Evolutionary conservation across 1,140 invertebrate species (phyloP).

Genomic region (Acarapis woodi): DNA sequence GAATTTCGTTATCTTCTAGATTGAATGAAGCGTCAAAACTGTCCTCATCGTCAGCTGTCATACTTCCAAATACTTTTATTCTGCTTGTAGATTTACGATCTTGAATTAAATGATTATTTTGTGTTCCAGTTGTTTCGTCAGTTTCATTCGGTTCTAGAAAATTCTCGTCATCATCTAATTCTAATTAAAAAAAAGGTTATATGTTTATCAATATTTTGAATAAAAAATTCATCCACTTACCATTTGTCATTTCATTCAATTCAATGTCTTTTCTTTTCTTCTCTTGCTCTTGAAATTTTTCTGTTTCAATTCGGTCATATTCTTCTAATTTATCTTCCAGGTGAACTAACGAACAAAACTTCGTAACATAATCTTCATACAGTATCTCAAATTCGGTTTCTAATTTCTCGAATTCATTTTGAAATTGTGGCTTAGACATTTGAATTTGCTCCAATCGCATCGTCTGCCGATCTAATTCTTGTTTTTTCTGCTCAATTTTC

Average conservation of each 20-base stretch:
- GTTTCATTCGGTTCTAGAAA: too few species aligned
- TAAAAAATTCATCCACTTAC: too few species aligned
- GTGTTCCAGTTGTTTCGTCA: too few species aligned
- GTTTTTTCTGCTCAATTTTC: slow-evolving; percentile 65
- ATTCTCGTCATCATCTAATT: too few species aligned
- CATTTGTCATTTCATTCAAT: too few species aligned
- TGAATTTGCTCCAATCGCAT: slow-evolving; percentile 52
- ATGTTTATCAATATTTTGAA: too few species aligned
- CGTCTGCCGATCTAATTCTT: slow-evolving; percentile 66
- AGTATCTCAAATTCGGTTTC: slow-evolving; percentile 54
- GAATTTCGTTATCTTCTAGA: slow-evolving; percentile 19
- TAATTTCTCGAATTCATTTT: slow-evolving; percentile 76
- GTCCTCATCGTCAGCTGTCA: slow-evolving; percentile 21
- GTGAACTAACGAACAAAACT: slow-evolving; percentile 56
- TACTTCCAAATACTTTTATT: slow-evolving; percentile 21
- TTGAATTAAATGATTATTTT: too few species aligned
- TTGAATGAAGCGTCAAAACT: slow-evolving; percentile 16
- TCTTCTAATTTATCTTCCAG: slow-evolving; percentile 43
- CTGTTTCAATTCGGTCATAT: slow-evolving; percentile 31
- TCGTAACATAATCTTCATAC: slow-evolving; percentile 60
- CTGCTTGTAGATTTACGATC: slow-evolving; percentile 6
- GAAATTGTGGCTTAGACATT: too few species aligned
- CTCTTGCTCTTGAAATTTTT: slow-evolving; percentile 29
- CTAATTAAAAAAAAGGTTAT: too few species aligned
- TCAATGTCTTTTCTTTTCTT: slow-evolving; percentile 18